Conservation (phyloP, 2,888 invertebrate species). For the Villa cingulata region DNA sequence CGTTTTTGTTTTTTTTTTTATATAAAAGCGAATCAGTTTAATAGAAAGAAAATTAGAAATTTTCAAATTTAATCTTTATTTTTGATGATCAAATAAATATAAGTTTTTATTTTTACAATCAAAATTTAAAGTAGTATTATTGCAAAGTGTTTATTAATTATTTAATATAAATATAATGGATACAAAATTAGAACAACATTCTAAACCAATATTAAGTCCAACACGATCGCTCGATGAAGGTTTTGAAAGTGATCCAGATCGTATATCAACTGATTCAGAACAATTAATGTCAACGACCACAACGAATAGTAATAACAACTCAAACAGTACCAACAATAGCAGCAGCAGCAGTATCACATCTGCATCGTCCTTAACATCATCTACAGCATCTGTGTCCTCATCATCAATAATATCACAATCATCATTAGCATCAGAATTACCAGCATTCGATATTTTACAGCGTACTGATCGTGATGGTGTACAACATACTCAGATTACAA, state of each 20-base stretch:
- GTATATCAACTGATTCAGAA: constrained; percentile 37
- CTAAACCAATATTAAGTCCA: constrained; percentile 36
- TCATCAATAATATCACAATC: constrained; percentile 11
- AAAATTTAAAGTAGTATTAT: too few species aligned
- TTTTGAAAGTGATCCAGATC: constrained; percentile 39
- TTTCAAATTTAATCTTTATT: too few species aligned
- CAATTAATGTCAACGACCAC: constrained; percentile 19
- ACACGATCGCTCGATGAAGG: constrained; percentile 37
- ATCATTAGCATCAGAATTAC: constrained; percentile 4
- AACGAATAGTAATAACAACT: too few species aligned
- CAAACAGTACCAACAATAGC: constrained; percentile 16
- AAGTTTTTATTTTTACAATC: too few species aligned
- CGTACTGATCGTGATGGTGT: constrained; percentile 21
- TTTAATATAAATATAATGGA: constrained; percentile 18
- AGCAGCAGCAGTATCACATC: not conserved
- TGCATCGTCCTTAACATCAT: constrained; percentile 10
- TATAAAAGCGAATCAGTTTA: too few species aligned
- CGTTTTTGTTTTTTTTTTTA: too few species aligned
- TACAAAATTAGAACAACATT: constrained; percentile 31
- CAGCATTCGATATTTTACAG: constrained; percentile 19
- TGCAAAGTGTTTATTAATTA: too few species aligned
- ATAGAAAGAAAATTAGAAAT: too few species aligned
- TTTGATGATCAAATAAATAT: too few species aligned
- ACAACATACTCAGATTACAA: constrained; percentile 29
- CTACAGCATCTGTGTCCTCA: not conserved